These are phyloP conservation scores for Ammodramus savannarum DNA, from an alignment of 2,113 vertebrate species.

Conservation along the genomic window DNA sequence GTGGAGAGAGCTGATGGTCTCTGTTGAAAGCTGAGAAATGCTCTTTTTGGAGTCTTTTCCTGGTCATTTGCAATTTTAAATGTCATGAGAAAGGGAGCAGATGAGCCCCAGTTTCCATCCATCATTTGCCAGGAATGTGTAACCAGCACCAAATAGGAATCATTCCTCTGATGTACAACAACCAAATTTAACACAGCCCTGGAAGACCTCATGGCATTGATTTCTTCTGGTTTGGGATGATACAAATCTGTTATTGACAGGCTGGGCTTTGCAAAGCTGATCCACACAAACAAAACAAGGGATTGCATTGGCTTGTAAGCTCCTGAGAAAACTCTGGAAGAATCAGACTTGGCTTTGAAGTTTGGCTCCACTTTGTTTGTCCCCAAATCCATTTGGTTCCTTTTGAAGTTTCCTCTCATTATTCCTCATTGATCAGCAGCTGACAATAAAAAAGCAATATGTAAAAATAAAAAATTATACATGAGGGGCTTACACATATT, in stretches of 20 bases:
- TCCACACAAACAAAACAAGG: background rate
- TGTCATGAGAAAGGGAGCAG: background rate
- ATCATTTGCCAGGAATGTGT: fast-evolving
- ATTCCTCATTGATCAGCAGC: background rate
- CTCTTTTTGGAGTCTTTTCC: background rate
- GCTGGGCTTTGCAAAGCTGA: background rate
- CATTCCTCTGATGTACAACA: too few relatives aligned
- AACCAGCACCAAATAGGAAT: background rate
- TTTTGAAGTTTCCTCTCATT: background rate
- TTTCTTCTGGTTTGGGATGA: background rate
- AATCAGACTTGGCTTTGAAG: background rate
- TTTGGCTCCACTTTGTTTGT: background rate
- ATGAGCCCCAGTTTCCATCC: background rate
- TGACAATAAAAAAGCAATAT: background rate
- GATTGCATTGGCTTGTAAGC: background rate
- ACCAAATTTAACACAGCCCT: background rate
- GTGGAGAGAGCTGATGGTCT: background rate
- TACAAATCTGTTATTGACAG: background rate
- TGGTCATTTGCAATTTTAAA: background rate
- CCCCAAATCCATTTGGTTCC: background rate
- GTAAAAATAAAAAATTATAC: background rate
- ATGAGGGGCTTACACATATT: fast-evolving
- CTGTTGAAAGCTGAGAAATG: background rate
- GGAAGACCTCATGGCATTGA: background rate
- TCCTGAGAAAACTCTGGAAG: background rate